Base-by-base conservation (phyloP, 1,140 invertebrate species). In the Drosophila mojavensis region DNA sequence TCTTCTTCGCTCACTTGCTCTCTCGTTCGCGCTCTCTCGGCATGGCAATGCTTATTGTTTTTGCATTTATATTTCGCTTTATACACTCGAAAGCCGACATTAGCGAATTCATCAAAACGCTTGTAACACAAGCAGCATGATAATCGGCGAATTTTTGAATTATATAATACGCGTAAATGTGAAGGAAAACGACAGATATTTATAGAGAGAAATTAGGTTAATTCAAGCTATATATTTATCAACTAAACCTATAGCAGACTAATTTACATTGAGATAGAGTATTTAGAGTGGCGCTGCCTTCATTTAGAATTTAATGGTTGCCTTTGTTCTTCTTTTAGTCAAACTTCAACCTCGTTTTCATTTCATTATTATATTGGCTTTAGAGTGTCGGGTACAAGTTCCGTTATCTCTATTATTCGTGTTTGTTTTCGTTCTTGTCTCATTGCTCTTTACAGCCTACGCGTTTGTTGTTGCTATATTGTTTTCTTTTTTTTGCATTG, bases 341-440 rank as follows among this genome's bases (percentile, higher is more conserved):
- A n/a, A 30, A 43, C 28, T 36, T 56, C 43, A 47, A 50, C 47
- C 30, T 73, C 63, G 39, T 67, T 61, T 73, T 10, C 56, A 68
- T 68, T 67, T 73, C 55, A 60, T 43, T 61, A 45, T 66, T 15
- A 45, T 53, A 67, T 66, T 67, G 20, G 9, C 39, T 53, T 39
- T 28, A 59, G 70, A 33, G 55, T 73, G 70, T 55, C 67, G 24
- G 61, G 41, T 50, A 55, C 56, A 36, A 56, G 41, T 73, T 30
- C 64, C 70, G 64, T 73, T 73, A 68, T 68, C 70, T 73, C 64
- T 30, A 73, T 73, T 54, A 61, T 43, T 68, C 17, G 20, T 66
- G 56, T 61, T 68, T 73, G 65, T 60, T 67, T 68, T 61, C 56
- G 41, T 73, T 73, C 56, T 60, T 59, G 41, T 43, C 30, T 59